Evolutionary conservation across 2,888 invertebrate genomes (phyloP), one percentile per base, ranked within the genome.

Genomic region (Melanotus villosus): DNA sequence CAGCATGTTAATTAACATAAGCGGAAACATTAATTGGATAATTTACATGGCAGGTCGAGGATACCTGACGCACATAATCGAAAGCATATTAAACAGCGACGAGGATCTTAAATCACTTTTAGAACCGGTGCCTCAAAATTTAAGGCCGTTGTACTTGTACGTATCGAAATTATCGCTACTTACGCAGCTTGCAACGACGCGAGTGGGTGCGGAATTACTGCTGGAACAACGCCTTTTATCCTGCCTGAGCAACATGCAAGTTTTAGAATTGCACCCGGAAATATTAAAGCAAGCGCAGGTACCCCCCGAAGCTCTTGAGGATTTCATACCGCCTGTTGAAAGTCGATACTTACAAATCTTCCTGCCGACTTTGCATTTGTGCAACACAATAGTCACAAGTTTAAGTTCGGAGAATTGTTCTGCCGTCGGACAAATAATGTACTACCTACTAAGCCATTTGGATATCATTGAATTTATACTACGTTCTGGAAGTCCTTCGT

Each of bases 91-190:
- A 68, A 91, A 92, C 68, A 92, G 93, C 32, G 93, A 96, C 79
- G 89, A 88, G 47, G 89, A 91, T 16, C 83, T 95, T 16, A 85
- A 86, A 60, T 86, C 87, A 80, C 88, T 92, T n/a, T 79, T 94
- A 45, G 90, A 91, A 76, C 89, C 89, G 10, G 88, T 86, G 72
- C 91, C 92, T 0, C 89, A 89, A 26, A 90, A 90, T 1, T 86
- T 96, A 43, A 89, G 93, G 64, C 91, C 92, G 0, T 84, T 97
- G 0, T 97, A 95, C 85, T 89, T 96, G 12, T 97, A 95, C 84
- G 94, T 95, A 83, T 92, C 95, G 0, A 94, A 95, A 86, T 92
- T 97, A 91, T 90, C 93, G 34, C 88, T 94, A 74, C 86, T 96
- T 14, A 87, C 90, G 58, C 88, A 92, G 79, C 86, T 95, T 76